Percentiles rank a stretch among this genome's conserved stretches.
These are phyloP conservation scores for Phengaris arion DNA, from an alignment of 2,888 invertebrate species.

Conservation along the genomic window DNA sequence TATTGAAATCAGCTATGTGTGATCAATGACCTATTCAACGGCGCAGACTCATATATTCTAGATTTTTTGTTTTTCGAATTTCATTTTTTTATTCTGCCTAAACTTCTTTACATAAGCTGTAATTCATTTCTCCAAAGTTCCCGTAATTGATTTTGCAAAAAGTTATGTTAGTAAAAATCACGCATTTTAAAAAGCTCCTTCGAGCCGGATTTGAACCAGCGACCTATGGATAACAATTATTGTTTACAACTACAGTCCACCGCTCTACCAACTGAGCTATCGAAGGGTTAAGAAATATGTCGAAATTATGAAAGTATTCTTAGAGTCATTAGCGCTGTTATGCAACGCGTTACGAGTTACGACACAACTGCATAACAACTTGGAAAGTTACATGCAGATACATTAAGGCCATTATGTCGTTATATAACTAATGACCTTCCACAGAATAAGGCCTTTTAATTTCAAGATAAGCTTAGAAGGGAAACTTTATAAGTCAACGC, in stretches of 20 bases:
- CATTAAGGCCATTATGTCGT: no score
- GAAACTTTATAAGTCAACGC: neutral
- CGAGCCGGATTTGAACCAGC: constrained; percentile 79
- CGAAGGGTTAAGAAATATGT: constrained; percentile 50
- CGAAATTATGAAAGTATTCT: neutral
- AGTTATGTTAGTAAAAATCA: no score
- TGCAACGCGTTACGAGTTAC: neutral
- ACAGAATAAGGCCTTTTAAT: neutral
- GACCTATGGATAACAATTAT: constrained; percentile 73
- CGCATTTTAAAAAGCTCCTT: constrained; percentile 49
- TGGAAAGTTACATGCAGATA: constrained; percentile 3
- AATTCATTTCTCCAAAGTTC: no score
- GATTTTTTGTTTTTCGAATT: no score
- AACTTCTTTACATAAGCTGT: no score
- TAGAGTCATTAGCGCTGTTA: neutral
- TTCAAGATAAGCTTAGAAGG: neutral
- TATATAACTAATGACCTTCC: neutral
- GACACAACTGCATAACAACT: neutral
- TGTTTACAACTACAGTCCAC: constrained; percentile 59
- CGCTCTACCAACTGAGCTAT: constrained; percentile 73
- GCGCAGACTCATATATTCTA: no score
- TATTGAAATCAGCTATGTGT: no score
- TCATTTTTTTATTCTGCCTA: no score
- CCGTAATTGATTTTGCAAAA: no score
- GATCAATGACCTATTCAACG: no score